phyloP scores from a whole-genome alignment of 2,888 invertebrate species.

The Luperina testacea region DNA sequence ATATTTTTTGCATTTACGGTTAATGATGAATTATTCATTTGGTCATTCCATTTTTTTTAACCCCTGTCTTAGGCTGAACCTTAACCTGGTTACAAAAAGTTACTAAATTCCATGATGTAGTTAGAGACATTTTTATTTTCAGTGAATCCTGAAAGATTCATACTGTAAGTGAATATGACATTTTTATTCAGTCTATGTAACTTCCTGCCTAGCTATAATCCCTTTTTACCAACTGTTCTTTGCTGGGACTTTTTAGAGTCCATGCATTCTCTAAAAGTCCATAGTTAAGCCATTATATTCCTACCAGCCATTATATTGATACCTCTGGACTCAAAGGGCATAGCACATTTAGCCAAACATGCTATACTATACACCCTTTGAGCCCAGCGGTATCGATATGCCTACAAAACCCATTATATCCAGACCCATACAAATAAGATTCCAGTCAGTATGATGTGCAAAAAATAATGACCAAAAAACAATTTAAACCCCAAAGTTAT shows the following conservation, averaged over 20 bases:
- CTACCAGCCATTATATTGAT: too few species aligned
- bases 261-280: not conserved
- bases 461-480: not conserved
- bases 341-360: too few species aligned
- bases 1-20: not conserved
- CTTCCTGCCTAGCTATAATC: not conserved
- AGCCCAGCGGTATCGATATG: too few species aligned
- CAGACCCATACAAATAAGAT: not conserved
- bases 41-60: not conserved
- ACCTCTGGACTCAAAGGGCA: too few species aligned
- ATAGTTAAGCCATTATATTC: not conserved
- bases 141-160: not conserved
- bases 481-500: not conserved
- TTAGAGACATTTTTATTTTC: not conserved
- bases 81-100: not conserved
- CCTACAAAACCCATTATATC: not conserved
- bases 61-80: too few species aligned
- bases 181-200: not conserved
- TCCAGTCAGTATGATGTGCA: not conserved
- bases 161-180: constrained; percentile 1
- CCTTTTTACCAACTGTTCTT: not conserved
- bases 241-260: not conserved
- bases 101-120: not conserved
- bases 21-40: not conserved
- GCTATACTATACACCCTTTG: too few species aligned